These are phyloP conservation scores for Cheilosia scutellata DNA, from an alignment of 2,888 invertebrate species.

Conservation along the genomic window DNA sequence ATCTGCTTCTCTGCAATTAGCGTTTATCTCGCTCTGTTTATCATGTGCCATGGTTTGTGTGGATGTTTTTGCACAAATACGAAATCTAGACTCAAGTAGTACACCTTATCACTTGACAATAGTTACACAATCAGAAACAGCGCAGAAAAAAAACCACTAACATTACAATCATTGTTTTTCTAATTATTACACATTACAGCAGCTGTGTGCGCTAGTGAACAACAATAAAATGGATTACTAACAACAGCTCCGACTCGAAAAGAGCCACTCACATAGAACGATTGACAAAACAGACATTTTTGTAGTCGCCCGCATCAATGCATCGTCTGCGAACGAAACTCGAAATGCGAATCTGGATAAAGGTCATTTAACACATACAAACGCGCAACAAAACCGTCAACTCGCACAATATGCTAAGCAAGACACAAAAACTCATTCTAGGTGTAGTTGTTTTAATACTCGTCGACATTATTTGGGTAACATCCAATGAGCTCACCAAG, in stretches of 20 bases:
- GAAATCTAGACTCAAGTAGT: too few species aligned
- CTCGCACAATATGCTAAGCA: conserved; percentile 84
- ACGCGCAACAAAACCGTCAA: conserved; percentile 67
- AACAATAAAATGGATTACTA: conserved; percentile 47
- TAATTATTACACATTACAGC: conserved; percentile 9
- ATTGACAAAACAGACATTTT: conserved; percentile 4
- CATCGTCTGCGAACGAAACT: conserved; percentile 70
- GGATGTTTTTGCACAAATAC: too few species aligned
- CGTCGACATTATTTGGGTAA: conserved; percentile 98
- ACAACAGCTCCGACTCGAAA: conserved; percentile 1
- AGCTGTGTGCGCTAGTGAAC: conserved; percentile 15
- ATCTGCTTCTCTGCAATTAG: too few species aligned
- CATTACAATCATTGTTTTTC: background rate
- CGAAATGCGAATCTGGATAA: conserved; percentile 75
- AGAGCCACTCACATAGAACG: background rate
- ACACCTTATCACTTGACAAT: too few species aligned
- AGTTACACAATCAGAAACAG: conserved; percentile 11
- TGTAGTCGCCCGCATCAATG: conserved; percentile 59
- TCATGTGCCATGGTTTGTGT: too few species aligned
- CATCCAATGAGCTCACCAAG: conserved; percentile 97
- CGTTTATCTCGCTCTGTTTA: too few species aligned
- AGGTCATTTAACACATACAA: conserved; percentile 72
- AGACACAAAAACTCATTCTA: conserved; percentile 90
- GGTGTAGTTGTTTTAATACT: conserved; percentile 94
- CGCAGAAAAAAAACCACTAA: background rate